Percentiles rank a stretch among this genome's conserved stretches.
These are phyloP conservation scores for Drosophila virilis DNA, from an alignment of 1,140 invertebrate species.

Conservation along the genomic window DNA sequence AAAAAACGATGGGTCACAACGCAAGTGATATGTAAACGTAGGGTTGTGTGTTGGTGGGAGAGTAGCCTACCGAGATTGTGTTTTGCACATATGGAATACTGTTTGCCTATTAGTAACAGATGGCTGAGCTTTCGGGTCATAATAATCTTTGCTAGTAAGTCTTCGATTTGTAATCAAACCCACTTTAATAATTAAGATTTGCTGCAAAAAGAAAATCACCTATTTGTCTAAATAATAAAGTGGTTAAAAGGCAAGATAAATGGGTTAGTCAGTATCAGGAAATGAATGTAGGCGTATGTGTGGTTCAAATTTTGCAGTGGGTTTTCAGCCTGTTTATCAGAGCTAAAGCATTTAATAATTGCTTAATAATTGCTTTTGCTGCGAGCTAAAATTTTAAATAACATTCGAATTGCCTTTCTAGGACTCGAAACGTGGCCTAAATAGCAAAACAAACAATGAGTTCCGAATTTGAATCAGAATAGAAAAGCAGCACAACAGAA, in stretches of 20 bases:
- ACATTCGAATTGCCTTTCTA: constrained; percentile 7
- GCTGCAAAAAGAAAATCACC: constrained; percentile 1
- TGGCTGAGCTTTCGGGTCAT: constrained; percentile 44
- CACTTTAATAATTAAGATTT: constrained; percentile 55
- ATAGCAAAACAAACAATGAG: constrained; percentile 29
- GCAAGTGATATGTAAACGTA: constrained; percentile 8
- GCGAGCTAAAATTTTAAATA: neutral
- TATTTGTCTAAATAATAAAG: neutral
- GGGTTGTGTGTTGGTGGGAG: neutral
- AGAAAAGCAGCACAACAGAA: neutral
- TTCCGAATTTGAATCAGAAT: constrained; percentile 13
- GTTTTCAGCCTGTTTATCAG: neutral
- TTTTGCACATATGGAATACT: constrained; percentile 3
- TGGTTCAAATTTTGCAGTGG: neutral
- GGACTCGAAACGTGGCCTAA: constrained; percentile 13
- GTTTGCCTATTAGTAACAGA: constrained; percentile 47
- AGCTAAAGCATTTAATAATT: neutral
- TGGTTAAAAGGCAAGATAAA: too few species aligned
- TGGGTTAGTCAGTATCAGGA: too few species aligned
- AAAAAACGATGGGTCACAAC: neutral
- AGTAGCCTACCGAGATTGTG: neutral
- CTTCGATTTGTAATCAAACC: constrained; percentile 52
- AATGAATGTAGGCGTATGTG: too few species aligned
- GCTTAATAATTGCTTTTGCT: neutral
- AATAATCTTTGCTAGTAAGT: constrained; percentile 14